Evolutionary conservation across 2,113 vertebrate genomes (phyloP), one percentile per base, ranked within the genome.

Genomic region (Takifugu bimaculatus): DNA sequence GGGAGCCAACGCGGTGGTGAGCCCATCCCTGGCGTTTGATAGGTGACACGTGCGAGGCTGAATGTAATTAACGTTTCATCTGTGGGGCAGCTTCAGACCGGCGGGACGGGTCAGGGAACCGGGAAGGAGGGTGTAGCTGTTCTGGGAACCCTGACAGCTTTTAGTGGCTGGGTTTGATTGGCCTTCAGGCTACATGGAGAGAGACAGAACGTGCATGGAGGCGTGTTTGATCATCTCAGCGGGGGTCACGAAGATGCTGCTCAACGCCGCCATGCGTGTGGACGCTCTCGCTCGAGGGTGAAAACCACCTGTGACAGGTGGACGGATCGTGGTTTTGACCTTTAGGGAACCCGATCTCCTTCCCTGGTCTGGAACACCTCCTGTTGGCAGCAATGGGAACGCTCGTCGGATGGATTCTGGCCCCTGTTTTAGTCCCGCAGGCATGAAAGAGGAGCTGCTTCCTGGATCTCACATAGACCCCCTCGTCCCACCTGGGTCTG

Each of bases 1-100:
- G 77, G 58, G 75, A 77, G 77, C 79, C 86, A 52, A 35, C 26
- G 51, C 47, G 11, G 50, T 67, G 53, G 35, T 45, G 12, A 52
- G 75, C 71, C 82, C 65, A 71, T 32, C 29, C 3, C 28, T 78
- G 83, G 63, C 68, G 70, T 86, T 74, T 84, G 78, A 88, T 83
- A 67, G 70, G 73, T 81, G 79, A 81, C 80, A 77, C 69, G 64
- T 75, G 71, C 45, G 54, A 70, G 20, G 20, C 20, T 20, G 20
- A 20, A 20, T 20, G 61, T 79, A 68, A 85, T 83, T 77, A 78
- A 64, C 61, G 65, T 83, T 82, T 82, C 56, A 83, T 84, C 71
- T 75, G 28, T 55, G 35, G 54, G 66, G 54, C 6, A 83, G 57
- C 75, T 85, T 59, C 67, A 64, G 63, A 64, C 63, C 20, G 43